Conservation (phyloP, 1,140 invertebrate genomes). For the Holotrichia oblita region DNA sequence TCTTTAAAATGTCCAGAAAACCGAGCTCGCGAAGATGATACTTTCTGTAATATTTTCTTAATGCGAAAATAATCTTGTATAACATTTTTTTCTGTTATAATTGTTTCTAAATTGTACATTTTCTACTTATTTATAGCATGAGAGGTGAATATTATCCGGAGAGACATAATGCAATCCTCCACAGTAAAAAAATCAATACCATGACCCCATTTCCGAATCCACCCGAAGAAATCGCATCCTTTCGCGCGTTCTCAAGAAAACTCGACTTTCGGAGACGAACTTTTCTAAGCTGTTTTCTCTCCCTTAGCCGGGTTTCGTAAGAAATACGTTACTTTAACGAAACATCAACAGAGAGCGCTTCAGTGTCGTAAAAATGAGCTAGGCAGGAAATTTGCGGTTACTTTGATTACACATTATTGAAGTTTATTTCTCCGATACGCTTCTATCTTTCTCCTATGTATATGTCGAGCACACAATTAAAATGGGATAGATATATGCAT, state of each 20-base stretch:
- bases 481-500: neutral
- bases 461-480: neutral
- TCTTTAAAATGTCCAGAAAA: conserved; percentile 40
- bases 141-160: too few relatives aligned
- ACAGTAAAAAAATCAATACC: conserved; percentile 30
- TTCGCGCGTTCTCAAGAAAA: conserved; percentile 40
- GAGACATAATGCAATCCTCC: too few relatives aligned
- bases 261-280: conserved; percentile 47
- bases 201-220: conserved; percentile 27
- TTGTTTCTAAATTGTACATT: too few relatives aligned
- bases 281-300: conserved; percentile 47
- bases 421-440: conserved; percentile 43
- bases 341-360: conserved; percentile 36
- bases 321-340: conserved; percentile 47
- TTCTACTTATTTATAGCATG: too few relatives aligned
- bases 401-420: conserved; percentile 50
- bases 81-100: too few relatives aligned
- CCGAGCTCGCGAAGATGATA: conserved; percentile 44
- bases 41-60: too few relatives aligned
- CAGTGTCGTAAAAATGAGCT: conserved; percentile 44
- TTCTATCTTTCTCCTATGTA: conserved; percentile 46
- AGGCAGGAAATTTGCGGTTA: conserved; percentile 54
- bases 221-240: conserved; percentile 39
- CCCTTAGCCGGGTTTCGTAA: conserved; percentile 21
- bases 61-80: too few relatives aligned